Conservation (phyloP, 2,888 invertebrate species). For the Drosophila maculinotata region DNA sequence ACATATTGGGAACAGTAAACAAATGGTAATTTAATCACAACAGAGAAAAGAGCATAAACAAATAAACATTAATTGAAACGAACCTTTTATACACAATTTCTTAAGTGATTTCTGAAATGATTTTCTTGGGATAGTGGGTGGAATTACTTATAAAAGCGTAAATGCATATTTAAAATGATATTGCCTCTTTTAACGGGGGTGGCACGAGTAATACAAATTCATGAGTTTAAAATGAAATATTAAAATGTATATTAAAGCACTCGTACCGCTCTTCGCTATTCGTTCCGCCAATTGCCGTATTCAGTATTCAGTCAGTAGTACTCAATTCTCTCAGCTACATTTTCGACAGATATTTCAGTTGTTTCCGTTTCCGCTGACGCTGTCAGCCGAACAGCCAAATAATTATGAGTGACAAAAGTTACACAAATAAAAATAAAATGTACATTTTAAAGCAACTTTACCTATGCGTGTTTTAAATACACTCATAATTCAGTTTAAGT, state of each 20-base stretch:
- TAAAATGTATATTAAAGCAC: conserved; percentile 65
- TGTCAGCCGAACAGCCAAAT: conserved; percentile 66
- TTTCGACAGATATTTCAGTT: conserved; percentile 68
- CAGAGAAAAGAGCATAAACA: conserved; percentile 51
- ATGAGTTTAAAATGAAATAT: conserved; percentile 74
- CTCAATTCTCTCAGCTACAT: conserved; percentile 51
- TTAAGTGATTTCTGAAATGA: conserved; percentile 44
- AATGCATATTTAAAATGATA: conserved; percentile 68
- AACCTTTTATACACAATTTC: conserved; percentile 34
- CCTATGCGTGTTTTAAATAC: conserved; percentile 8
- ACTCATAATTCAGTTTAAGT: not conserved
- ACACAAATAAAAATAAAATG: conserved; percentile 62
- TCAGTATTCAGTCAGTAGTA: conserved; percentile 37
- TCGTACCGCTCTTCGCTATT: conserved; percentile 24
- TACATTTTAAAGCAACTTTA: not conserved
- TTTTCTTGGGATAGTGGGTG: not conserved
- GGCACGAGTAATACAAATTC: conserved; percentile 65
- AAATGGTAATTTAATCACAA: conserved; percentile 74
- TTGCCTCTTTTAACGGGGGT: conserved; percentile 32
- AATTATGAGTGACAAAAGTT: conserved; percentile 81
- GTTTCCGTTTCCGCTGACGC: conserved; percentile 72
- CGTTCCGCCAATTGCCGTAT: conserved; percentile 43
- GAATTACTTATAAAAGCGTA: conserved; percentile 47
- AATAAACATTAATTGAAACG: conserved; percentile 60
- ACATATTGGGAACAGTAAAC: conserved; percentile 60